These are phyloP conservation scores for Ursus arctos DNA, from an alignment of 2,113 vertebrate genomes.

Conservation along the genomic window DNA sequence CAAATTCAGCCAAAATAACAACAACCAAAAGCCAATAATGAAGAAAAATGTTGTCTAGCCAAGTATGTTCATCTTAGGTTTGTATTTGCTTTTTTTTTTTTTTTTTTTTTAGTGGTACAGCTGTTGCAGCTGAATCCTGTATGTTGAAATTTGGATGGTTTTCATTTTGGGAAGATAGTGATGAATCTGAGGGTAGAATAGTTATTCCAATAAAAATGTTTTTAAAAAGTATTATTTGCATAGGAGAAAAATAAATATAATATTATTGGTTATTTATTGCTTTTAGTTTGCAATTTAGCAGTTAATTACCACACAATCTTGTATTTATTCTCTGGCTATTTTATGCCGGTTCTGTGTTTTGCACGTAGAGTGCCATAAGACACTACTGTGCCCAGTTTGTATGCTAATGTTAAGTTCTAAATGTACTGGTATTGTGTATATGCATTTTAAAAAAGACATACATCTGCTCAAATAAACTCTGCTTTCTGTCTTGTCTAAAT, in stretches of 20 bases:
- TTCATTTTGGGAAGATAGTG: constrained; percentile 58
- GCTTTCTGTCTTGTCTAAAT: neutral
- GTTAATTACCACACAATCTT: neutral
- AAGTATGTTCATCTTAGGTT: constrained; percentile 63
- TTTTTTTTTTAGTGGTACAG: constrained; percentile 63
- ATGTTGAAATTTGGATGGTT: constrained; percentile 68
- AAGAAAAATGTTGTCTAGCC: constrained; percentile 66
- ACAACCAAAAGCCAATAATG: neutral
- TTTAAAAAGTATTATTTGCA: neutral
- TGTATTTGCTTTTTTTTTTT: constrained; percentile 67
- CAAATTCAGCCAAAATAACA: constrained; percentile 75
- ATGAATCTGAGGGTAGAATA: constrained; percentile 49
- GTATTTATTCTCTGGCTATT: neutral
- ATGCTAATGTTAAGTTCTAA: constrained; percentile 32
- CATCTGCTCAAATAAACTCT: neutral
- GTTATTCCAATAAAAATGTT: constrained; percentile 24
- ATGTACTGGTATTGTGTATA: neutral
- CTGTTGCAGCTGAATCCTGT: constrained; percentile 77
- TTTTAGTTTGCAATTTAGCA: constrained; percentile 38
- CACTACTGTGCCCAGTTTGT: neutral
- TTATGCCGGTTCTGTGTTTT: neutral
- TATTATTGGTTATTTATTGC: neutral
- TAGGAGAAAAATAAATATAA: neutral
- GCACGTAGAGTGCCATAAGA: neutral
- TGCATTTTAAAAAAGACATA: neutral